Conservation (phyloP, 2,113 vertebrate genomes). For the Tauraco erythrolophus region DNA sequence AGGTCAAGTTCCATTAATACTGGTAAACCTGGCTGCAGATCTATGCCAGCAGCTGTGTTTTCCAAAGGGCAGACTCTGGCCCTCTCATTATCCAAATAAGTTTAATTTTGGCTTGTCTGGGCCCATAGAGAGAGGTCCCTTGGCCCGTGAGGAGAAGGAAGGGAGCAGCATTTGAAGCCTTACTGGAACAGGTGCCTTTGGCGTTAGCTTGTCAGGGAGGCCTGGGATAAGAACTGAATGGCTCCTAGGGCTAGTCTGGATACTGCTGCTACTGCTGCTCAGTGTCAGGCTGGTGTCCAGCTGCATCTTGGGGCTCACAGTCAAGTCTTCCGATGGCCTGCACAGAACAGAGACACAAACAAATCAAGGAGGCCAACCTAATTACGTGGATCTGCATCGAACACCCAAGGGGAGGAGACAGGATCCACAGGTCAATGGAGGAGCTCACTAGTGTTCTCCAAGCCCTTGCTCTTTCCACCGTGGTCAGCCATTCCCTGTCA, state of each 20-base stretch:
- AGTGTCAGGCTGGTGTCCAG: constrained; percentile 81
- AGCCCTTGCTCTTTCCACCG: not conserved
- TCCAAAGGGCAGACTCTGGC: not conserved
- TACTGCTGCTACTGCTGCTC: constrained; percentile 73
- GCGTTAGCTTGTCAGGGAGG: constrained; percentile 82
- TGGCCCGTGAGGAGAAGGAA: not conserved
- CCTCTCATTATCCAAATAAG: not conserved
- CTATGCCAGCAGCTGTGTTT: not conserved
- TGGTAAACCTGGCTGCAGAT: not conserved
- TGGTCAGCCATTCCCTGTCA: not conserved
- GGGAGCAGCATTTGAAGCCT: not conserved
- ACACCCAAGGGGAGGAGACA: rapidly evolving
- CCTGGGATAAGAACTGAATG: constrained; percentile 87
- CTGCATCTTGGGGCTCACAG: constrained; percentile 88
- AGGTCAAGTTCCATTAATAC: not conserved
- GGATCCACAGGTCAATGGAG: not conserved
- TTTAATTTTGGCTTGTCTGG: not conserved
- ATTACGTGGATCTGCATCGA: not conserved
- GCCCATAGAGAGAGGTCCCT: rapidly evolving
- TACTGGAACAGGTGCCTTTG: constrained; percentile 85
- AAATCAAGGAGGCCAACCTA: not conserved
- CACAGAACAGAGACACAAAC: not conserved
- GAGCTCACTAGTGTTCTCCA: not conserved
- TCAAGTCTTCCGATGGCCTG: constrained; percentile 88
- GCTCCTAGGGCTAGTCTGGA: constrained; percentile 84